These are phyloP conservation scores for Noctua janthe DNA, from an alignment of 2,888 invertebrate species.

Conservation along the genomic window DNA sequence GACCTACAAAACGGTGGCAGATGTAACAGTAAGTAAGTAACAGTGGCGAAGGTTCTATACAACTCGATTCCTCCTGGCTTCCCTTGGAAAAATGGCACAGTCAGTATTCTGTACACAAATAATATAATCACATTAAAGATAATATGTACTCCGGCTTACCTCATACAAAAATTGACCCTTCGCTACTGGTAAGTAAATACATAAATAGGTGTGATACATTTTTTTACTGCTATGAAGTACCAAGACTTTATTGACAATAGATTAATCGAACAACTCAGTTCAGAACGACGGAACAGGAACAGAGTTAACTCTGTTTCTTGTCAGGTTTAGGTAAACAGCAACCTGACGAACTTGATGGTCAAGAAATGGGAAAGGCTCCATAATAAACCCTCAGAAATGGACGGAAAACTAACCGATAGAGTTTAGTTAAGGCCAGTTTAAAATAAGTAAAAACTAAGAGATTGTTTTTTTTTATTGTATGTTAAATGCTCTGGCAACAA, in stretches of 20 bases:
- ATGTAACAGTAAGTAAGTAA: not conserved
- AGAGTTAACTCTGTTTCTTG: too few relatives aligned
- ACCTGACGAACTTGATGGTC: not conserved
- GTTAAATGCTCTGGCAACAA: not conserved
- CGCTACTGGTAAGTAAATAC: too few relatives aligned
- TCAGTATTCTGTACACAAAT: too few relatives aligned
- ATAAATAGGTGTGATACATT: conserved; percentile 2
- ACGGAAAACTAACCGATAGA: not conserved
- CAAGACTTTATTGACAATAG: not conserved
- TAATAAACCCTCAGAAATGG: not conserved
- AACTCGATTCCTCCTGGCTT: too few relatives aligned
- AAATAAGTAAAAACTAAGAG: not conserved
- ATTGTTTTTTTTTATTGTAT: too few relatives aligned
- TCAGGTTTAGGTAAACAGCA: not conserved
- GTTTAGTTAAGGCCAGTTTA: not conserved
- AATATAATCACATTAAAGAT: too few relatives aligned
- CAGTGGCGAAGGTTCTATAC: too few relatives aligned
- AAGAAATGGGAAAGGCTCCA: too few relatives aligned
- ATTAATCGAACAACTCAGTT: not conserved
- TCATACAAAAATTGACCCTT: too few relatives aligned
- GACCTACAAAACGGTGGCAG: conserved; percentile 10
- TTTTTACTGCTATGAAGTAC: not conserved
- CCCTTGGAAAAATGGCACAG: too few relatives aligned
- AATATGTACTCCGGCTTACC: too few relatives aligned
- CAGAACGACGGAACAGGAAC: not conserved